Evolutionary conservation across 2,113 vertebrate genomes (phyloP), one percentile per base, ranked within the genome.

Genomic region (Actenoides hombroni): DNA sequence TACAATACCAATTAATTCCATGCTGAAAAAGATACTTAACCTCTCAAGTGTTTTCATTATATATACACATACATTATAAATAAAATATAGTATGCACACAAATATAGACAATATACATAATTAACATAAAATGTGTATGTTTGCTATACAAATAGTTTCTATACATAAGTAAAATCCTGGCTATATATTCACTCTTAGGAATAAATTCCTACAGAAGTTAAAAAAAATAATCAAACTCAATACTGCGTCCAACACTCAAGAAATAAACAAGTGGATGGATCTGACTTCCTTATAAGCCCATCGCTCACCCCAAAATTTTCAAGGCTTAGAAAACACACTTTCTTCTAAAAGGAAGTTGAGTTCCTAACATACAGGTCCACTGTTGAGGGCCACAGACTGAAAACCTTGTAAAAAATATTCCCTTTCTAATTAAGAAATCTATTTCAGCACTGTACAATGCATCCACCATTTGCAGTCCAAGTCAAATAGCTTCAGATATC

Each of bases 191-290:
- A 35, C 29, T 24, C 24, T 39, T 69, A 12, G 26, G 24, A 75
- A 24, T 17, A 1, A 70, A 65, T 24, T 7, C 7, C 28, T 44
- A 53, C 0, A 37, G 7, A 78, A 19, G 5, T 46, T 8, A 46
- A 46, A 46, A 46, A 46, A 46, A 46, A 60, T 40, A 31, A 46
- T 6, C 4, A 9, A 84, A 35, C 16, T 39, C 20, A 29, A 5
- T 14, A 61, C 8, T 29, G 49, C 0, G 1, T 14, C 21, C 39
- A 64, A 68, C 29, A 44, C 35, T 46, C 31, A 39, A 63, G 14
- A 77, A 89, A 82, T 44, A 5, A 3, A 0, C n/a, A 53, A 1
- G 0, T 15, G 5, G 19, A 80, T 81, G 29, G 7, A 84, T 12
- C 3, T 29, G 17, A 73, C 6, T 6, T n/a, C 35, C 44, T 21